Evolutionary conservation across 2,888 invertebrate species (phyloP).

Genomic region (Tubulanus polymorphus): DNA sequence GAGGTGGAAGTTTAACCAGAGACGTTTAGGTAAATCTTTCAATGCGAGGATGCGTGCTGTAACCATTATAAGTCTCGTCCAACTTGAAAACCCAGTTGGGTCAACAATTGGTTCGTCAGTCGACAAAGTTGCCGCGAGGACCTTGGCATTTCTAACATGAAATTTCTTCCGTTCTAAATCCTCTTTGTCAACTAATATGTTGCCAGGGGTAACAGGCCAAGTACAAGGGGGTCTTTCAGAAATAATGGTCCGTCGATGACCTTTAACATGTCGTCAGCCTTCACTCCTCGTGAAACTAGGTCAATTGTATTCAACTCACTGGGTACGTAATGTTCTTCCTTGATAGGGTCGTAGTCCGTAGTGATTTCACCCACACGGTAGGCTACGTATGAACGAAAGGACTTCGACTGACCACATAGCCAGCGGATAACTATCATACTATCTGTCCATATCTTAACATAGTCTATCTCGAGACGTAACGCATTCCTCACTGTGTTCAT

Average conservation of each 20-base stretch:
- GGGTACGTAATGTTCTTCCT: slow-evolving; percentile 4
- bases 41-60: not conserved
- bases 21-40: not conserved
- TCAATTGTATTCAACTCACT: not conserved
- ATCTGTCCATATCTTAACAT: slow-evolving; percentile 7
- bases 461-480: slow-evolving; percentile 2
- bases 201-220: slow-evolving; percentile 5
- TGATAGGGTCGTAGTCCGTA: slow-evolving; percentile 1
- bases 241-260: slow-evolving; percentile 5
- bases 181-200: slow-evolving; percentile 3
- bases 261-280: not conserved
- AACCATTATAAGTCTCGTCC: not conserved
- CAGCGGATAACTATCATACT: slow-evolving; percentile 7
- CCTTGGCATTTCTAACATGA: not conserved
- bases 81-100: not conserved
- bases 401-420: slow-evolving; percentile 8
- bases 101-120: not conserved
- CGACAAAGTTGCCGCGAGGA: not conserved
- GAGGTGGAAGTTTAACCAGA: slow-evolving; percentile 2
- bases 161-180: slow-evolving; percentile 1
- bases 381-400: slow-evolving; percentile 7
- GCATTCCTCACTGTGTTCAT: slow-evolving; percentile 8
- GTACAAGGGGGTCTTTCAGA: slow-evolving; percentile 5
- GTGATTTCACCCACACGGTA: slow-evolving; percentile 10
- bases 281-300: slow-evolving; percentile 3